These are phyloP conservation scores for Oreonectes daqikongensis DNA, from an alignment of 2,797 vertebrate species.

Conservation along the genomic window DNA sequence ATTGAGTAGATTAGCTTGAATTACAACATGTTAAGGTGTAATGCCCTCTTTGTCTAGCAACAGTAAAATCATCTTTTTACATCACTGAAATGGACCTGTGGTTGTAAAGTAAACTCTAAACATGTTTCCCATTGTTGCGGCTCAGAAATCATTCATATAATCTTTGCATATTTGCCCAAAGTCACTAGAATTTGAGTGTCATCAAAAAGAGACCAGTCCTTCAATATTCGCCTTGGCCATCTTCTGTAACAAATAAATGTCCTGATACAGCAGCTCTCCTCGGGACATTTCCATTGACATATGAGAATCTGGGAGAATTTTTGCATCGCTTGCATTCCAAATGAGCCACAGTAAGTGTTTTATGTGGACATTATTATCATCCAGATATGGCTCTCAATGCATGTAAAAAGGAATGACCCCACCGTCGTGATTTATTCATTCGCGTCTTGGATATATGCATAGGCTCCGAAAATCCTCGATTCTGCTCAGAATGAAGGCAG, in stretches of 20 bases:
- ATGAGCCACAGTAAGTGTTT: constrained; percentile 47
- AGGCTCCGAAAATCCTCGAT: constrained; percentile 69
- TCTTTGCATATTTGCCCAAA: not conserved
- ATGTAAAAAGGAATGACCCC: constrained; percentile 59
- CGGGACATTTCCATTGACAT: constrained; percentile 66
- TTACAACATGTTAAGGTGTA: constrained; percentile 32
- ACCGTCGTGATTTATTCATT: constrained; percentile 75
- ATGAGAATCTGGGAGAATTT: constrained; percentile 59
- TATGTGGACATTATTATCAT: constrained; percentile 52
- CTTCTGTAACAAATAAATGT: constrained; percentile 51
- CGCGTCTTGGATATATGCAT: constrained; percentile 72
- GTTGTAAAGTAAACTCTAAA: constrained; percentile 25
- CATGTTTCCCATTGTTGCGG: not conserved
- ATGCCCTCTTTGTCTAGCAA: not conserved
- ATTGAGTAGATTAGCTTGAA: constrained; percentile 22
- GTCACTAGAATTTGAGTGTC: constrained; percentile 24
- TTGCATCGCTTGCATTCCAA: constrained; percentile 57
- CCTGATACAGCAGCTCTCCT: constrained; percentile 66
- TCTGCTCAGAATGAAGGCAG: constrained; percentile 66
- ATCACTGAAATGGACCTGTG: constrained; percentile 7
- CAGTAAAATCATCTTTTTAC: constrained; percentile 2
- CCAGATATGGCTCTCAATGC: constrained; percentile 48
- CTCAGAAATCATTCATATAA: constrained; percentile 15
- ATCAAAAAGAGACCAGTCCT: constrained; percentile 32
- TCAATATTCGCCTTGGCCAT: constrained; percentile 36